Percentiles rank a stretch among this genome's conserved stretches.
These are phyloP conservation scores for Junco hyemalis DNA, from an alignment of 2,113 vertebrate species.

Conservation along the genomic window DNA sequence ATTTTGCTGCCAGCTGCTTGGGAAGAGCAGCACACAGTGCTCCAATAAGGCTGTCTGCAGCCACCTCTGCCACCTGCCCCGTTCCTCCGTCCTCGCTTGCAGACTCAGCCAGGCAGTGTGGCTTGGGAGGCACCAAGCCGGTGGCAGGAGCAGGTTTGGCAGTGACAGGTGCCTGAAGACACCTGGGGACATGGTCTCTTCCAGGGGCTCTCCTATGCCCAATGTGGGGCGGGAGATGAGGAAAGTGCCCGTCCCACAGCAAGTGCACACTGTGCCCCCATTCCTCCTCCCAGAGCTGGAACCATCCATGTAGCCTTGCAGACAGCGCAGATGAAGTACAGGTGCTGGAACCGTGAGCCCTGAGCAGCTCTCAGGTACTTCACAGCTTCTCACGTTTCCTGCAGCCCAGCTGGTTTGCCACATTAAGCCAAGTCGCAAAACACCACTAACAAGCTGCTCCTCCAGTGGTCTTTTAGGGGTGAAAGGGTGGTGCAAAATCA, in stretches of 20 bases:
- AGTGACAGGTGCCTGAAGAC: not conserved
- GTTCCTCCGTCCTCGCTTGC: rapidly evolving
- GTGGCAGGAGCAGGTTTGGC: not conserved
- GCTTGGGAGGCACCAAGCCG: not conserved
- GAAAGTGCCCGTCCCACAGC: not conserved
- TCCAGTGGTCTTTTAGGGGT: not conserved
- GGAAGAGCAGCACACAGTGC: not conserved
- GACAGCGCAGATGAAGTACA: not conserved
- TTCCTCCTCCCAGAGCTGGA: not conserved
- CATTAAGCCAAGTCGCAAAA: not conserved
- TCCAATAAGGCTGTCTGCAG: not conserved
- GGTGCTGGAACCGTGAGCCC: not conserved
- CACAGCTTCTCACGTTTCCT: not conserved
- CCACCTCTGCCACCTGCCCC: not conserved
- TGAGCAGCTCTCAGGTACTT: not conserved
- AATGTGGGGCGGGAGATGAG: not conserved
- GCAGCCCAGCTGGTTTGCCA: not conserved
- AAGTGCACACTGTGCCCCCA: rapidly evolving
- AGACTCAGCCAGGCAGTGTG: not conserved
- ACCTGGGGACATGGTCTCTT: not conserved
- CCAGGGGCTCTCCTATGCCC: not conserved
- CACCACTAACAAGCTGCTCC: not conserved
- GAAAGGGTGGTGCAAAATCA: not conserved
- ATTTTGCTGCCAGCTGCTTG: not conserved
- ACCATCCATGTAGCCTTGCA: not conserved